Percentiles rank a stretch among this genome's conserved stretches.
Conservation (phyloP, 1,140 invertebrate species). For the Drosophila pseudoananassae region DNA sequence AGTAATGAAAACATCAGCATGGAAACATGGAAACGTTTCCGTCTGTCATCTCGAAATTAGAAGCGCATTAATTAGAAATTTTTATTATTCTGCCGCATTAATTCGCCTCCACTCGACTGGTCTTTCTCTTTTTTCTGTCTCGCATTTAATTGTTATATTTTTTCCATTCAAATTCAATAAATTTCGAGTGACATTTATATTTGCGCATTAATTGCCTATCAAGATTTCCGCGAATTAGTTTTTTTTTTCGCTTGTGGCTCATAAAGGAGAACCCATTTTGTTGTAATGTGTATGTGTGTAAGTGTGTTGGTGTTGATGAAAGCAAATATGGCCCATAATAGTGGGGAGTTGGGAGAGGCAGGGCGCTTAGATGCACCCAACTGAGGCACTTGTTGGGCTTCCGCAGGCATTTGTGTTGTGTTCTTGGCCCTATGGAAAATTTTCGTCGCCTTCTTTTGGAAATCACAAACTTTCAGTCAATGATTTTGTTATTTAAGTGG, state of each 20-base stretch:
- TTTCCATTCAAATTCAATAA: conserved; percentile 58
- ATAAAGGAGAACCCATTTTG: conserved; percentile 48
- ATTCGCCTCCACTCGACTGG: conserved; percentile 24
- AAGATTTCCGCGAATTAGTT: conserved; percentile 64
- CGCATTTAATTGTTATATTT: conserved; percentile 39
- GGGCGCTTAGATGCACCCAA: conserved; percentile 10
- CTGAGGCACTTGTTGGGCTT: conserved; percentile 64
- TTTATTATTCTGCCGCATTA: conserved; percentile 63
- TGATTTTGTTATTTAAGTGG: too few relatives aligned
- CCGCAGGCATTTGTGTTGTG: conserved; percentile 34
- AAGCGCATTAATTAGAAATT: conserved; percentile 80
- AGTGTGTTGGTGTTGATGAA: not conserved
- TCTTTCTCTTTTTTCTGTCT: conserved; percentile 18
- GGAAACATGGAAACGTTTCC: conserved; percentile 42
- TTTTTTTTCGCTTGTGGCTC: conserved; percentile 25
- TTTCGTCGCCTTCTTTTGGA: conserved; percentile 12
- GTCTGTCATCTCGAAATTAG: conserved; percentile 76
- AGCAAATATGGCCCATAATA: conserved; percentile 38
- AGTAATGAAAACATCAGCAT: conserved; percentile 30
- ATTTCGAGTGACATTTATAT: conserved; percentile 77
- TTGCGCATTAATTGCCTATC: conserved; percentile 69
- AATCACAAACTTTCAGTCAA: too few relatives aligned
- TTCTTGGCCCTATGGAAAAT: conserved; percentile 38
- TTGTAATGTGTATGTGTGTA: conserved; percentile 11
- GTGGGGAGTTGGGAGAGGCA: not conserved